Evolutionary conservation across 2,797 vertebrate genomes (phyloP), one percentile per base, ranked within the genome.

Genomic region (Ptychadena robeensis): DNA sequence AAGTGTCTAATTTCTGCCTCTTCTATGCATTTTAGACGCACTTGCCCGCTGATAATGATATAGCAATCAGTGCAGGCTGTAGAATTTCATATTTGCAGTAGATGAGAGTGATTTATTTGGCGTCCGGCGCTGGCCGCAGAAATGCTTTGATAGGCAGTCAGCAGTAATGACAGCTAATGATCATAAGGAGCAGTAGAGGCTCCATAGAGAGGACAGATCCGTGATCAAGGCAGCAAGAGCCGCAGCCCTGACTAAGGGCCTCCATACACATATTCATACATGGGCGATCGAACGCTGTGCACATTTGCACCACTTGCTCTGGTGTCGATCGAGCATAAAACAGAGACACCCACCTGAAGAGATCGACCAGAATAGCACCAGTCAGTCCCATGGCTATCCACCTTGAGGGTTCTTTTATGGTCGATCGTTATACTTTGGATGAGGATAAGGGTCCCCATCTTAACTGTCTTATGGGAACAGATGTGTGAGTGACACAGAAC

Each of bases 41-140:
- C 32, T 53, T 53, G 64, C 18, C 32, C 57, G 10, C 44, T n/a
- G 4, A 8, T 31, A 10, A 28, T 38, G 44, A 32, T 32, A 63
- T 15, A 66, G 66, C 63, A 32, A 37, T 78, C 11, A 78, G 34
- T 78, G 32, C 40, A 35, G n/a, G 64, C 48, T 65, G 66, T 37
- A 67, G 63, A 77, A 48, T 77, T 57, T 67, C 40, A 53, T 31
- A 40, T 22, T 78, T 38, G 57, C 66, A 67, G 75, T 53, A 35
- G 44, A 67, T 68, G 64, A 67, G 37, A 68, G 40, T 68, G 64
- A 78, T 34, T 25, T 67, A 68, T 78, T 78, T 64, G n/a, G 64
- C 37, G 14, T n/a, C 53, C 30, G 27, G 75, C 14, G n/a, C 32
- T 78, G 6, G 12, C 28, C 12, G 28, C 7, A 14, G 28, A 28